These are phyloP conservation scores for Hormiphora californensis DNA, from an alignment of 37 sponge, comb jelly and placozoan species.

Conservation along the genomic window DNA sequence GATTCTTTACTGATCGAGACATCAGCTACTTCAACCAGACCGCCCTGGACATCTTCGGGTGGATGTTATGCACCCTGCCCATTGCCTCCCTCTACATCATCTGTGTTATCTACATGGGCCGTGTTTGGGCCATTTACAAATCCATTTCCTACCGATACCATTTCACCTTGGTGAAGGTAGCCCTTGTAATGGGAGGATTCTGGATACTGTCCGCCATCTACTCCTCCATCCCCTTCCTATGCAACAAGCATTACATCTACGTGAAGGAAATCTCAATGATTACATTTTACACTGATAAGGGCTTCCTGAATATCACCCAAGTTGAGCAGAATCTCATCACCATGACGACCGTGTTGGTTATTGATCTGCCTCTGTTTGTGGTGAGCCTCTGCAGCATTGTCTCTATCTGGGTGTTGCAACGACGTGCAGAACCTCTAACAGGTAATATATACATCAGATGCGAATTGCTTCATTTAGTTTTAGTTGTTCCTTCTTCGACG, in stretches of 20 bases:
- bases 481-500: no score
- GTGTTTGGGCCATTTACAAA: conserved; percentile 30
- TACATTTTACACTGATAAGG: neutral
- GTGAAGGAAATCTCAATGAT: conserved; percentile 30
- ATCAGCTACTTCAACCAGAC: neutral
- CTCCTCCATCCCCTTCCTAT: conserved; percentile 15
- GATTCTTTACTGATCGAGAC: neutral
- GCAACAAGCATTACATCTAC: neutral
- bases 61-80: conserved; percentile 8
- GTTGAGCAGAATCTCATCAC: neutral
- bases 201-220: neutral
- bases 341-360: neutral
- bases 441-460: no score
- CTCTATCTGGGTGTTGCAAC: conserved; percentile 22
- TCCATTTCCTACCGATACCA: neutral
- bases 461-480: no score
- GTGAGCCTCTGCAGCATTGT: conserved; percentile 27
- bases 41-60: neutral
- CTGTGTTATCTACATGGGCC: neutral
- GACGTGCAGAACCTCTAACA: no score
- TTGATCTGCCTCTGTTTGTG: conserved; percentile 12
- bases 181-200: neutral
- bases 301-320: neutral
- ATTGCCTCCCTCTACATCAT: conserved; percentile 32
- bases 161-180: neutral